phyloP scores from a whole-genome alignment of 1,140 invertebrate species.

The Subanguina moxae region DNA sequence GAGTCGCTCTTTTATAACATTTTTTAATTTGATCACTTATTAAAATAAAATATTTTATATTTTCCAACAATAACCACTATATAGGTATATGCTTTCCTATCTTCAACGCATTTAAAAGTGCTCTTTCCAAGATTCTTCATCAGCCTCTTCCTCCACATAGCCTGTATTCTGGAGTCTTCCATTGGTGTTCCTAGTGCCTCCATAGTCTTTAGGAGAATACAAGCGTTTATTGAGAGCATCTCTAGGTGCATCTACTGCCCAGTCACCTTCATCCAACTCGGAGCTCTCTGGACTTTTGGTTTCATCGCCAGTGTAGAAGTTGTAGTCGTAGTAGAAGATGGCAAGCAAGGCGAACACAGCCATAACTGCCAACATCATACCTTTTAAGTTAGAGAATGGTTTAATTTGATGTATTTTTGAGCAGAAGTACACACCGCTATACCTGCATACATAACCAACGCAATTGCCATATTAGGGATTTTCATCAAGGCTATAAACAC shows the following conservation, averaged over 20 bases:
- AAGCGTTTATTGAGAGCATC: background rate
- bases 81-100: no score
- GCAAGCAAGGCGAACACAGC: constrained; percentile 20
- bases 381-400: background rate
- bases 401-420: background rate
- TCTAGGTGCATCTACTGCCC: background rate
- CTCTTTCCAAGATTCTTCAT: background rate
- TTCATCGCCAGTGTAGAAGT: constrained; percentile 17
- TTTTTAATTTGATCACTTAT: no score
- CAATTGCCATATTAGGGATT: constrained; percentile 65
- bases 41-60: no score
- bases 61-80: no score
- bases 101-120: background rate
- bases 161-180: background rate
- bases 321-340: constrained; percentile 29
- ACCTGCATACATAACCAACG: constrained; percentile 33
- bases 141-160: background rate
- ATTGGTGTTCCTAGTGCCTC: background rate
- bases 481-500: constrained; percentile 72
- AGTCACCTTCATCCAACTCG: background rate
- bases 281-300: background rate
- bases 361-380: constrained; percentile 21
- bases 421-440: background rate
- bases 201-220: background rate
- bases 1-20: no score